phyloP scores from a whole-genome alignment of 2,888 invertebrate species.

The Ferrisia virgata region DNA sequence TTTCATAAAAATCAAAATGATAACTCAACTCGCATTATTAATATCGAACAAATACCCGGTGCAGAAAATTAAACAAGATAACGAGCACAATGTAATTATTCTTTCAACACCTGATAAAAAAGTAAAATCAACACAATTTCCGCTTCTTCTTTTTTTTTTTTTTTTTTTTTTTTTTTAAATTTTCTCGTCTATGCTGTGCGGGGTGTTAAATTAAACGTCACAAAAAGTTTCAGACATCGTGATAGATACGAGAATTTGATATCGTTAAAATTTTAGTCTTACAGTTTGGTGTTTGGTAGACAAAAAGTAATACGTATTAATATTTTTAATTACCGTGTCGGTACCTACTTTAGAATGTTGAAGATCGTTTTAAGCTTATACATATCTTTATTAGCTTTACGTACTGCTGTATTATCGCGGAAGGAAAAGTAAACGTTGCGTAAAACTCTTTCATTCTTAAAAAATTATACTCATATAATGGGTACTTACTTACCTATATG shows the following conservation, averaged over 20 bases:
- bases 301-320: not conserved
- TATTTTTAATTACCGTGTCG: constrained; percentile 4
- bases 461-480: not conserved
- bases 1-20: not conserved
- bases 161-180: too few relatives aligned
- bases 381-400: constrained; percentile 12
- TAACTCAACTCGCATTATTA: constrained; percentile 21
- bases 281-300: too few relatives aligned
- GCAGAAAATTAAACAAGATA: constrained; percentile 23
- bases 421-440: constrained; percentile 18
- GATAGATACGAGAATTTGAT: not conserved
- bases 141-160: not conserved
- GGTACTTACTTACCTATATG: not conserved
- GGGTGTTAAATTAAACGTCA: not conserved
- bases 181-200: not conserved
- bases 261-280: not conserved
- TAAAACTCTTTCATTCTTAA: not conserved
- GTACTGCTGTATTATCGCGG: constrained; percentile 19
- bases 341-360: not conserved
- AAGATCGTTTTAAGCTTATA: not conserved
- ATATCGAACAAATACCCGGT: not conserved
- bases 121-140: constrained; percentile 16
- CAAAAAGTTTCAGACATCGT: not conserved
- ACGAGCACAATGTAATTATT: constrained; percentile 12
- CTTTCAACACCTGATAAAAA: constrained; percentile 14